Evolutionary conservation across 1,140 invertebrate species (phyloP), one percentile per base, ranked within the genome.

Genomic region (Rhyzopertha dominica): DNA sequence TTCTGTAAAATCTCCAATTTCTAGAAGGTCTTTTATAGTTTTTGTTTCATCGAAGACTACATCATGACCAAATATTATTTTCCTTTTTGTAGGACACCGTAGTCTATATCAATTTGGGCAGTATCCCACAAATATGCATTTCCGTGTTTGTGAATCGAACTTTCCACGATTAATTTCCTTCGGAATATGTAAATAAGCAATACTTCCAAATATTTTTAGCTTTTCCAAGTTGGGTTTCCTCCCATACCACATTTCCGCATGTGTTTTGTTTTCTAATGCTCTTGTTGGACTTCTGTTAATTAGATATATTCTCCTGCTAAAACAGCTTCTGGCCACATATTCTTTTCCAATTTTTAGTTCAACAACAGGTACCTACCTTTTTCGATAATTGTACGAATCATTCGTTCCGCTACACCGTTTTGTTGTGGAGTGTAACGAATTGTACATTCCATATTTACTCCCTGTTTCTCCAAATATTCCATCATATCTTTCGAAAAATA

Each of bases 291-390:
- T 28, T 35, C 53, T 25, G 19, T 58, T 60, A 12, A 44, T 39
- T 5, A 58, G 9, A 31, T 51, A 53, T 8, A 37, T 4, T 53
- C 35, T 16, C 49, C 53, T 26, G 44, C 34, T 34, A 20, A 22
- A 59, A 65, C 52, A 14, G 71, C 69, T 51, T 73, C 65, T 9
- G 50, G 53, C 69, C 69, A 73, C 43, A 67, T 61, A 1, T 3
- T 36, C 29, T 66, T 61, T 4, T 38, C 26, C 14, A 73, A 35
- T 5, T 59, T 44, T 28, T 54, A 58, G 29, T 59, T 40, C 13
- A 58, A 44, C 8, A 72, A 23, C 61, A 71, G 50, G 45, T 50
- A 56, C 13, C 63, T 35, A 4, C 66, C 65, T 35, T 43, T 58
- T 44, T 70, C 63, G 5, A 65, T 26, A 12, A 70, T 36, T 3